Base-by-base conservation (phyloP, 2,888 invertebrate species). In the Rutpela maculata region DNA sequence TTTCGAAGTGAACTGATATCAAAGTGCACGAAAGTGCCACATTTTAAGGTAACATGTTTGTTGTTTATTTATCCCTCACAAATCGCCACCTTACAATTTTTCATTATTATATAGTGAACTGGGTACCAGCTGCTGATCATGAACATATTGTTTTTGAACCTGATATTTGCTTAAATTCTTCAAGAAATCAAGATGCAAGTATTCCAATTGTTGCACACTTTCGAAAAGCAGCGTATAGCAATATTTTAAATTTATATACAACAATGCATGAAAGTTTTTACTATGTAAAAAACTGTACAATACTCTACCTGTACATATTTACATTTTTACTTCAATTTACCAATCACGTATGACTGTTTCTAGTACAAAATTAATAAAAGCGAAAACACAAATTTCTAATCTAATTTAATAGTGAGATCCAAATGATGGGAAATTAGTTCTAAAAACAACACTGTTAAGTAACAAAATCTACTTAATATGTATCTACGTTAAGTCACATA, bases 251-350 rank as follows among this genome's bases (percentile, higher is more conserved):
- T 65, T 81, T 83, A 84, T 86, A 84, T 86, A 87, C 85, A 87
- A 87, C 86, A 87, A 86, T 84, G 86, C 85, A 85, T 85, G 85
- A 85, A 86, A 81, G 81, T 81, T 80, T 80, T 84, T 76, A 85
- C 84, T 86, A 86, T 82, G 83, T 87, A 87, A 85, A 86, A 87
- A 87, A 84, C 86, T 86, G 86, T 86, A 86, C 86, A 87, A 75
- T 65, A 78, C 19, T 81, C 79, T 78, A 80, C 65, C 78, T 81
- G 74, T 81, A 81, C 81, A 81, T 81, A 81, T 80, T 69, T 78
- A 80, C 80, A 80, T 56, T 59, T 74, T 71, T 62, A 62, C 43
- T 63, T 63, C 67, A 65, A 71, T 26, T 55, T 76, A 70, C 56
- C 65, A 67, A 74, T 70, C 68, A 73, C 66, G 74, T 55, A 56